Percentiles rank a stretch among this genome's conserved stretches.
These are phyloP conservation scores for Zenarchopterus dispar DNA, from an alignment of 2,797 vertebrate genomes.

Conservation along the genomic window DNA sequence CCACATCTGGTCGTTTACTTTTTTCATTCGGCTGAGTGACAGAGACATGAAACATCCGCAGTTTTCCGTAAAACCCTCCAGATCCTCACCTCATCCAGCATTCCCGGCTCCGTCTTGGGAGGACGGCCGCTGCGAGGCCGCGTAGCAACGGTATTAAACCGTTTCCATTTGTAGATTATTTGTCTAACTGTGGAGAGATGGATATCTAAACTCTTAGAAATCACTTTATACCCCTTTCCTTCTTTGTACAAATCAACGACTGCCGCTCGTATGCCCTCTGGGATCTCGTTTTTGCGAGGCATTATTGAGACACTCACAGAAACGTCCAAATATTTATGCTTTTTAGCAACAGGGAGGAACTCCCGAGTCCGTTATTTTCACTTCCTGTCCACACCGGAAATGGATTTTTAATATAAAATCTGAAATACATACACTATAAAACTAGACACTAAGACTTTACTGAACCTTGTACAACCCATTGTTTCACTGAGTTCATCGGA, in stretches of 20 bases:
- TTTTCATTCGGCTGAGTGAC: too few species aligned
- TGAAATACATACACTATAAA: background rate
- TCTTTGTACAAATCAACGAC: conserved; percentile 16
- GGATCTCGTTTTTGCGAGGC: conserved; percentile 27
- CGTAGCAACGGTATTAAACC: conserved; percentile 18
- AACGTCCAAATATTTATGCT: background rate
- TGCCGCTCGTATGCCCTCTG: background rate
- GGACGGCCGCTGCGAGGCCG: conserved; percentile 34
- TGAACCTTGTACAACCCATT: too few species aligned
- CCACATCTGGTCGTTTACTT: too few species aligned
- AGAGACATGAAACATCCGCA: too few species aligned
- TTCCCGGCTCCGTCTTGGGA: background rate
- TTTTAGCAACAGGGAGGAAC: background rate
- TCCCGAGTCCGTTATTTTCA: background rate
- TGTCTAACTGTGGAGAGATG: conserved; percentile 13
- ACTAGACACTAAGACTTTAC: too few species aligned
- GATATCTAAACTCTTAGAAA: conserved; percentile 16
- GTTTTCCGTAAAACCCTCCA: too few species aligned
- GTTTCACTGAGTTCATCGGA: too few species aligned
- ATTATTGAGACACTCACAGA: background rate
- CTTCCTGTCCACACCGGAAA: conserved; percentile 21
- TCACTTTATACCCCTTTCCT: conserved; percentile 15
- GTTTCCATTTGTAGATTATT: conserved; percentile 26
- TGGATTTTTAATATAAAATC: background rate
- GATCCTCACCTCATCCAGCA: conserved; percentile 7